phyloP scores from a whole-genome alignment of 1,140 invertebrate species.

The Dendrolimus punctatus region DNA sequence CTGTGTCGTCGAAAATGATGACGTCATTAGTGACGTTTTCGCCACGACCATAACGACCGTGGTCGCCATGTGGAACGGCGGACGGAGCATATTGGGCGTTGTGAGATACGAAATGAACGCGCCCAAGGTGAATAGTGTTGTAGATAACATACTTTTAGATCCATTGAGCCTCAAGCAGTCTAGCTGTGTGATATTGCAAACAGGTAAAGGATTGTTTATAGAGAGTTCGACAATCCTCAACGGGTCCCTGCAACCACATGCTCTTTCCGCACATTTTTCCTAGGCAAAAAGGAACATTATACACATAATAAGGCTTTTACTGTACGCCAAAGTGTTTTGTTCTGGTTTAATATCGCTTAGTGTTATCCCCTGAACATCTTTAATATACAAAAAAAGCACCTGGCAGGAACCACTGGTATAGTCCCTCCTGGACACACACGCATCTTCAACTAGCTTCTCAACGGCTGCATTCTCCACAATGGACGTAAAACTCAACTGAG shows the following conservation, averaged over 20 bases:
- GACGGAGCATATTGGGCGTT: no score
- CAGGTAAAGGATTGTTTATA: conserved; percentile 6
- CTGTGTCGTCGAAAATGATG: no score
- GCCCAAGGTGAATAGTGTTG: neutral
- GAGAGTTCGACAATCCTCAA: conserved; percentile 9
- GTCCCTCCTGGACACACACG: conserved; percentile 18
- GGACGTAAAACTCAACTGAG: conserved; percentile 27
- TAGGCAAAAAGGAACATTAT: conserved; percentile 16
- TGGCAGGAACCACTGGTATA: conserved; percentile 31
- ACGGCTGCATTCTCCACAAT: conserved; percentile 24
- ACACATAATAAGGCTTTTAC: conserved; percentile 4
- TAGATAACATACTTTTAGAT: conserved; percentile 3
- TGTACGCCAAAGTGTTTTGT: no score
- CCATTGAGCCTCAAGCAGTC: conserved; percentile 25
- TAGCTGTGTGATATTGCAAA: conserved; percentile 24
- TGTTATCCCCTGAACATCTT: no score
- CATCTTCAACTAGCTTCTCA: conserved; percentile 26
- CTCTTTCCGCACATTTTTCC: conserved; percentile 32
- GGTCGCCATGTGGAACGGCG: no score
- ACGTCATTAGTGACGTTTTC: no score
- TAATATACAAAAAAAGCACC: conserved; percentile 6
- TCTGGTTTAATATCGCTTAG: no score
- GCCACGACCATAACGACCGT: no score
- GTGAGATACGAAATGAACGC: no score
- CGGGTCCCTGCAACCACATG: conserved; percentile 38